Percentiles rank a stretch among this genome's conserved stretches.
Evolutionary conservation across 2,888 invertebrate species (phyloP).

Genomic region (Heliconius sara): DNA sequence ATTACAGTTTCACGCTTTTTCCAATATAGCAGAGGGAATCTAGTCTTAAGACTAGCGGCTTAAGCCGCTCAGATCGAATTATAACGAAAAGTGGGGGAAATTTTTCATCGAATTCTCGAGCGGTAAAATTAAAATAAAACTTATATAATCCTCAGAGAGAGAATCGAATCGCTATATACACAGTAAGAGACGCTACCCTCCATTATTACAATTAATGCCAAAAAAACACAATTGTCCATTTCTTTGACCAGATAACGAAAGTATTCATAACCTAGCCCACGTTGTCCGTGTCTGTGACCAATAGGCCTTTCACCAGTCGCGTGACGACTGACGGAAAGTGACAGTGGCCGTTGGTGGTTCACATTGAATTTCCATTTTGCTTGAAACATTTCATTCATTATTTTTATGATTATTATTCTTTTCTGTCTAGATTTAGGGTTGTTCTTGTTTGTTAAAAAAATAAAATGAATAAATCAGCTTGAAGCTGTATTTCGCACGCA

Average conservation of each 20-base stretch:
- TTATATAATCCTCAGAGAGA: not conserved
- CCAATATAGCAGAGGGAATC: not conserved
- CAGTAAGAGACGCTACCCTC: too few species aligned
- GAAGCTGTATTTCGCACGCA: too few species aligned
- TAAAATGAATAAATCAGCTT: too few species aligned
- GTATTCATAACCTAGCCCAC: conserved; percentile 36
- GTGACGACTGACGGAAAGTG: conserved; percentile 53
- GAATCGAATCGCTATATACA: too few species aligned
- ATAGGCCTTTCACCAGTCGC: conserved; percentile 55
- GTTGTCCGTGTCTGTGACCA: conserved; percentile 42
- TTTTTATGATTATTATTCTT: not conserved
- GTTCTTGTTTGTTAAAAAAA: not conserved
- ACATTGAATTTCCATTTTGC: conserved; percentile 22
- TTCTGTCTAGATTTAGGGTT: not conserved
- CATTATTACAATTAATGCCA: not conserved
- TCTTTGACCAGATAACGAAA: conserved; percentile 17
- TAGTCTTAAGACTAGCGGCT: not conserved
- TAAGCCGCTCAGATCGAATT: not conserved
- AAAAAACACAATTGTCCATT: not conserved
- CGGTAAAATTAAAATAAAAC: not conserved
- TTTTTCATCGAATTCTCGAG: not conserved
- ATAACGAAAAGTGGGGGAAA: too few species aligned
- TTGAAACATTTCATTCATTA: conserved; percentile 12
- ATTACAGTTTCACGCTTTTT: not conserved
- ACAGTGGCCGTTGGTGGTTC: conserved; percentile 50